Evolutionary conservation across 2,888 invertebrate genomes (phyloP).

Genomic region (Cristatella mucedo): DNA sequence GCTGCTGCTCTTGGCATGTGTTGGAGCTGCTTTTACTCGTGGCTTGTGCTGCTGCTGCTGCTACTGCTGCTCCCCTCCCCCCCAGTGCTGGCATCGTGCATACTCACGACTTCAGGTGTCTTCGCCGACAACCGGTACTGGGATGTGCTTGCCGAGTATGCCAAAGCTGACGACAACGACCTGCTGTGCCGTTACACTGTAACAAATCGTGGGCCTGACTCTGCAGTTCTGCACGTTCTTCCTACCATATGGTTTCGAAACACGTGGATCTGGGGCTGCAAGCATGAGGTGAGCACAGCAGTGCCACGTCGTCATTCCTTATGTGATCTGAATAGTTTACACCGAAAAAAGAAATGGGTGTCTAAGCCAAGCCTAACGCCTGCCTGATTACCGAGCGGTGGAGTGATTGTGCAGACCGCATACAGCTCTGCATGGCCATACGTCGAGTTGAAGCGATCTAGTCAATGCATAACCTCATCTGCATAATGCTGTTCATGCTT

Average conservation of each 20-base stretch:
- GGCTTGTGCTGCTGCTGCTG: conserved; percentile 15
- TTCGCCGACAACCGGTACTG: conserved; percentile 30
- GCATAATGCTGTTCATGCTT: too few species aligned
- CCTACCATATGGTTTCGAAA: too few species aligned
- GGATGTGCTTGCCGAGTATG: conserved; percentile 34
- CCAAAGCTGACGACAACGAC: conserved; percentile 28
- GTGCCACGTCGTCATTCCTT: too few species aligned
- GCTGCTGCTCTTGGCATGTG: conserved; percentile 16
- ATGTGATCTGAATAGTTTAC: too few species aligned
- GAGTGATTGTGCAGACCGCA: too few species aligned
- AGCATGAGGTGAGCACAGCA: conserved; percentile 25
- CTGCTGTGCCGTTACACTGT: conserved; percentile 29
- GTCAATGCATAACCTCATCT: too few species aligned
- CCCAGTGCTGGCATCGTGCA: conserved; percentile 11
- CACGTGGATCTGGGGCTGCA: conserved; percentile 28
- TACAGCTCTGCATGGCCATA: too few species aligned
- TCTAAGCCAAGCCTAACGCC: too few species aligned
- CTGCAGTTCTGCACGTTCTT: background rate
- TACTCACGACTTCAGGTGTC: too few species aligned
- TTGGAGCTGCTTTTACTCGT: conserved; percentile 14
- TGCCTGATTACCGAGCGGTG: too few species aligned
- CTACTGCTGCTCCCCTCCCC: conserved; percentile 13
- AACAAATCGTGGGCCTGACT: conserved; percentile 16
- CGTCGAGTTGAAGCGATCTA: too few species aligned
- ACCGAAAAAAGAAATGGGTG: too few species aligned